phyloP scores from a whole-genome alignment of 2,797 vertebrate species.

The Scolopax rusticola region DNA sequence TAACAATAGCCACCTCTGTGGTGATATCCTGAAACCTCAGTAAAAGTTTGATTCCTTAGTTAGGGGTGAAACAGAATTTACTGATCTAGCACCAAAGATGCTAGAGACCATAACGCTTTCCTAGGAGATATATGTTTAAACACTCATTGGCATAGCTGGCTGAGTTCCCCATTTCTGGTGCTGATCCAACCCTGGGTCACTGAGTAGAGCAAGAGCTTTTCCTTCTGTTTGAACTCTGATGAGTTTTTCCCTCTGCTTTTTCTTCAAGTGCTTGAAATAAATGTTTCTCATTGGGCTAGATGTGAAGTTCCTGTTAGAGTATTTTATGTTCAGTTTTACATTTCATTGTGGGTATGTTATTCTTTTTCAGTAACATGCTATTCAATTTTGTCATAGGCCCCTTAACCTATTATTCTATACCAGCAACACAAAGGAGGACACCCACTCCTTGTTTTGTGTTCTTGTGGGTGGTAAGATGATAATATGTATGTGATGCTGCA shows the following conservation, averaged over 20 bases:
- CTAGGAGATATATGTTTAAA: neutral
- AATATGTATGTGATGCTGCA: neutral
- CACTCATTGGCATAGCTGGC: neutral
- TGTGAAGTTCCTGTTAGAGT: neutral
- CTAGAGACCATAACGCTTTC: neutral
- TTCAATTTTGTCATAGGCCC: neutral
- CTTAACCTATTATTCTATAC: neutral
- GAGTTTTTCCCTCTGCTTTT: neutral
- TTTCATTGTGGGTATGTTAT: neutral
- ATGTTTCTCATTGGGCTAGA: neutral
- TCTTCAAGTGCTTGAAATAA: neutral
- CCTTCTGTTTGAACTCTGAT: neutral
- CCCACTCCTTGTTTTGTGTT: neutral
- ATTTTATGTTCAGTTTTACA: neutral
- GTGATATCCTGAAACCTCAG: neutral
- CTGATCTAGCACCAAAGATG: neutral
- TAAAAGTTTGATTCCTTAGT: neutral
- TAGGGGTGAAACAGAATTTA: neutral
- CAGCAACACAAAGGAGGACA: neutral
- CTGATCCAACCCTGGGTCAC: neutral
- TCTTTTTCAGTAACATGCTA: neutral
- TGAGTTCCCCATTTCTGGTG: neutral
- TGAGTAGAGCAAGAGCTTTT: neutral
- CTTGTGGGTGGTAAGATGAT: neutral
- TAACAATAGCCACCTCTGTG: neutral